phyloP scores from a whole-genome alignment of 1,140 invertebrate genomes.

The Sweltsa coloradensis region DNA sequence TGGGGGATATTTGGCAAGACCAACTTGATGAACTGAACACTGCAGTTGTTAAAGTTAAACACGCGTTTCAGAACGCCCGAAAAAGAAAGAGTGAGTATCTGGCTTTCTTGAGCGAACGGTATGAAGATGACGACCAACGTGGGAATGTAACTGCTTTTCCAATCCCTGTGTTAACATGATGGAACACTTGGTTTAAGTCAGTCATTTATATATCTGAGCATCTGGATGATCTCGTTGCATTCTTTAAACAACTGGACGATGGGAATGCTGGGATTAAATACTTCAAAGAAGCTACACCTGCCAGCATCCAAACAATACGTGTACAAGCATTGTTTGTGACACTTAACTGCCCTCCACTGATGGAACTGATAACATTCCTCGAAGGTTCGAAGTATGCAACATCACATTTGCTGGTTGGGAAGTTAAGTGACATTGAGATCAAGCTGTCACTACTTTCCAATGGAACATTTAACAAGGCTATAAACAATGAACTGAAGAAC shows the following conservation, averaged over 20 bases:
- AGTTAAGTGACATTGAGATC: background rate
- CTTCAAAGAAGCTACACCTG: background rate
- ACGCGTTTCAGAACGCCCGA: background rate
- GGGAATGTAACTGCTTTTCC: background rate
- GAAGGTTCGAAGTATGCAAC: conserved; percentile 1
- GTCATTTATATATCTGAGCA: background rate
- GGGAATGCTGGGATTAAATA: background rate
- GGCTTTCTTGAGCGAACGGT: background rate
- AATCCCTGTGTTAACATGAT: background rate
- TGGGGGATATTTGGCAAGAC: background rate
- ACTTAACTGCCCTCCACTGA: background rate
- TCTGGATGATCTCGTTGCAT: background rate
- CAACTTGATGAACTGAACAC: background rate
- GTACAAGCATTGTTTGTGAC: background rate
- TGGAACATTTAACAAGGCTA: too few relatives aligned
- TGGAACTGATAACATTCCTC: conserved; percentile 1
- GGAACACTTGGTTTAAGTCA: conserved; percentile 3
- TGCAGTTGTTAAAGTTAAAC: background rate
- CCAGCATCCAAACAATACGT: background rate
- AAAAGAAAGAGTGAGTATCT: conserved; percentile 1
- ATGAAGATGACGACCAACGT: background rate
- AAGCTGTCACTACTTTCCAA: too few relatives aligned
- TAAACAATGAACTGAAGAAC: too few relatives aligned
- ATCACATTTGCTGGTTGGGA: background rate
- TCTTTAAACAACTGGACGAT: background rate